Conservation (phyloP, 2,113 vertebrate genomes). For the Odobenus rosmarus region DNA sequence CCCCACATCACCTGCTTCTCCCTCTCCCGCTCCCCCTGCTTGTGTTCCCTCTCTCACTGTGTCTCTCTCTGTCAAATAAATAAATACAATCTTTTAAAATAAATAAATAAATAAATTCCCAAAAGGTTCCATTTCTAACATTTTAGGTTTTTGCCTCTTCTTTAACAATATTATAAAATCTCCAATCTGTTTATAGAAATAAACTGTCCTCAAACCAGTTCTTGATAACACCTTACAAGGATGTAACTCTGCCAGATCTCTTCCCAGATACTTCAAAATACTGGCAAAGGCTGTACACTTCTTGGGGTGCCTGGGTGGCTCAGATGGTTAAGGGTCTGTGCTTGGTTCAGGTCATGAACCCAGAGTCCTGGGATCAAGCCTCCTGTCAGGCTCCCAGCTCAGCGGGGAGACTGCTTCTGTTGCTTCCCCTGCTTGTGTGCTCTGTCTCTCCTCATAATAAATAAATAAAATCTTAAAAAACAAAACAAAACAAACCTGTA, state of each 20-base stretch:
- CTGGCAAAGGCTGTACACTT: not conserved
- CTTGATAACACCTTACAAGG: not conserved
- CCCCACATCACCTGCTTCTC: too few relatives aligned
- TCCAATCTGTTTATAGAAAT: not conserved
- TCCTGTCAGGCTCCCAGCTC: not conserved
- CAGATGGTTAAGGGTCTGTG: not conserved
- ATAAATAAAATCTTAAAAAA: not conserved
- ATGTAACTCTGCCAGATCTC: not conserved
- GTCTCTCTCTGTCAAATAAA: too few relatives aligned
- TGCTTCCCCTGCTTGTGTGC: not conserved
- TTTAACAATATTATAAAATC: constrained; percentile 5
- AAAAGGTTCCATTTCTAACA: not conserved
- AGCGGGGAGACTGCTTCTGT: not conserved
- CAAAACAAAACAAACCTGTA: not conserved
- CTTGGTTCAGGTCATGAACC: not conserved
- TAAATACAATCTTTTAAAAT: too few relatives aligned
- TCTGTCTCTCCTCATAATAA: not conserved
- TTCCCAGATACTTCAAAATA: constrained; percentile 12
- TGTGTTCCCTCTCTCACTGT: too few relatives aligned
- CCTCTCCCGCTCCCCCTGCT: too few relatives aligned
- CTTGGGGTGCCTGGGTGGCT: not conserved
- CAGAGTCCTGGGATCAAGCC: not conserved
- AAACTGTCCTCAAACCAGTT: not conserved
- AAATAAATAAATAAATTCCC: not conserved
- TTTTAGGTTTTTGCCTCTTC: not conserved